Percentiles rank a stretch among this genome's conserved stretches.
These are phyloP conservation scores for Brachymystax lenok DNA, from an alignment of 2,797 vertebrate genomes.

Conservation along the genomic window DNA sequence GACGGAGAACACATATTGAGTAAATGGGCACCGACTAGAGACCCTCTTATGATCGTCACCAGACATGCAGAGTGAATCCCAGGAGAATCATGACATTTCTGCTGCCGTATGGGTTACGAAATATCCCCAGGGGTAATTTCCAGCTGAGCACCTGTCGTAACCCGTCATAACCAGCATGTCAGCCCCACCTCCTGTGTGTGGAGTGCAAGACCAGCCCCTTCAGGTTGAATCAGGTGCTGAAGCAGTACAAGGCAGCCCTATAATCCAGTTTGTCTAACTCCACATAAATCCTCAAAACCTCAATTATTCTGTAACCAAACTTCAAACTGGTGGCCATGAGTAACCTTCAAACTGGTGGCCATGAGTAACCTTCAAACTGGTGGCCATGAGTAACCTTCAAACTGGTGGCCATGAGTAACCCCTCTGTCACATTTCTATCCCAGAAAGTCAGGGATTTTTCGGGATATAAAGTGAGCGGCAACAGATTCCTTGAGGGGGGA, in stretches of 20 bases:
- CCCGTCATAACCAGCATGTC: background rate
- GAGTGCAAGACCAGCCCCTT: background rate
- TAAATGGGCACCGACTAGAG: background rate
- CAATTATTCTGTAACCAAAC: background rate
- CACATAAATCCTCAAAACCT: background rate
- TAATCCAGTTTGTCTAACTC: background rate
- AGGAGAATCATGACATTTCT: background rate
- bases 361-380: background rate
- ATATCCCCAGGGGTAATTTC: background rate
- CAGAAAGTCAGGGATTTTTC: background rate
- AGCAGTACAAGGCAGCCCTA: background rate
- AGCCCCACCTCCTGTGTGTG: background rate
- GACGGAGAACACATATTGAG: background rate
- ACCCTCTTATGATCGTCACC: background rate
- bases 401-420: background rate
- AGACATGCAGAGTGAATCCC: background rate
- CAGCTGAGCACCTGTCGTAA: background rate
- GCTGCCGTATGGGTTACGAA: background rate
- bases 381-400: background rate
- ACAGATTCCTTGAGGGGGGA: background rate
- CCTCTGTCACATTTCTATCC: background rate
- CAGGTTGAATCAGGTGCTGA: background rate
- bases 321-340: background rate
- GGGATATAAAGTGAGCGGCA: background rate
- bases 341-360: background rate